Conservation (phyloP, 2,797 vertebrate species). For the Leptodactylus fallax region DNA sequence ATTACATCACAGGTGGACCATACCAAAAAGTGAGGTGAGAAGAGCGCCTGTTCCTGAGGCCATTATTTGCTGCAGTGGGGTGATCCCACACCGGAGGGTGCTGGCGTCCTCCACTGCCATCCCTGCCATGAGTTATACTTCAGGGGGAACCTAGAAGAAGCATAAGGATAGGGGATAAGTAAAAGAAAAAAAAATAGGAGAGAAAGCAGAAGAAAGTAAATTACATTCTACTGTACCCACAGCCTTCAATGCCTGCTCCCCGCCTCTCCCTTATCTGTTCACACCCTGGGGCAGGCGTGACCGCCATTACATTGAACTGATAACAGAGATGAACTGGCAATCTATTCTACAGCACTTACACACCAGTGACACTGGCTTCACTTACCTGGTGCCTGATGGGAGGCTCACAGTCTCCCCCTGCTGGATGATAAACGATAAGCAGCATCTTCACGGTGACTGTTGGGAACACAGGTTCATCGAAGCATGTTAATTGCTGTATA, state of each 20-base stretch:
- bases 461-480: not conserved
- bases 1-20: not conserved
- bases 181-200: not conserved
- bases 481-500: not conserved
- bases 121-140: constrained; percentile 14
- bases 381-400: constrained; percentile 46
- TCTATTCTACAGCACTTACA: not conserved
- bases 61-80: constrained; percentile 94
- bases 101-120: constrained; percentile 80
- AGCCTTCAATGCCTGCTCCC: not conserved
- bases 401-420: constrained; percentile 50
- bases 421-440: constrained; percentile 30
- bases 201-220: not conserved
- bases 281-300: constrained; percentile 41
- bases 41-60: constrained; percentile 91
- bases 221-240: not conserved
- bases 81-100: constrained; percentile 77
- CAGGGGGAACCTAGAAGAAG: not conserved
- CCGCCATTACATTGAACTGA: constrained; percentile 3
- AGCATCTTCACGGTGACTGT: constrained; percentile 37
- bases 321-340: constrained; percentile 18
- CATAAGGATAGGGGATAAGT: too few relatives aligned
- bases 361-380: too few relatives aligned
- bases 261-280: constrained; percentile 11
- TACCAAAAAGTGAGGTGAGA: constrained; percentile 93